phyloP scores from a whole-genome alignment of 1,140 invertebrate species.

The Heliconius hewitsoni region DNA sequence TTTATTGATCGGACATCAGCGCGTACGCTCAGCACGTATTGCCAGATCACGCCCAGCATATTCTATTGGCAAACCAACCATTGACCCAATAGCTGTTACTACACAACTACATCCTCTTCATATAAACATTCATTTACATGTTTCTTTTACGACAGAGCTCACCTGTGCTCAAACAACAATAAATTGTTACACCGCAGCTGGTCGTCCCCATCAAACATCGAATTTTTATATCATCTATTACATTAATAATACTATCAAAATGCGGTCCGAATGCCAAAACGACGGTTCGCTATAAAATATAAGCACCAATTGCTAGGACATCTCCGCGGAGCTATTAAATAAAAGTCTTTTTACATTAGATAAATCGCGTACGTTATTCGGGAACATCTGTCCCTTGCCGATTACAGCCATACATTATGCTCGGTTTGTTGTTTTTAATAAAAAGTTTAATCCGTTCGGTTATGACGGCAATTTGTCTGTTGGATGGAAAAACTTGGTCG shows the following conservation, averaged over 20 bases:
- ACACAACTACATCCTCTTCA: slow-evolving; percentile 48
- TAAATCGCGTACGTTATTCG: slow-evolving; percentile 76
- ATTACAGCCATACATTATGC: slow-evolving; percentile 79
- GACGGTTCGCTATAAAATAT: slow-evolving; percentile 69
- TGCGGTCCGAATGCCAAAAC: slow-evolving; percentile 61
- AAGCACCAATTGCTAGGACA: slow-evolving; percentile 71
- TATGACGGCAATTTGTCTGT: slow-evolving; percentile 79
- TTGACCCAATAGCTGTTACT: slow-evolving; percentile 54
- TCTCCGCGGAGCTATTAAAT: slow-evolving; percentile 76
- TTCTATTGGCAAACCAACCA: slow-evolving; percentile 53
- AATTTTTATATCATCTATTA: slow-evolving; percentile 69
- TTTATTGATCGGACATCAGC: slow-evolving; percentile 67
- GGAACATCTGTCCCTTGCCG: slow-evolving; percentile 77
- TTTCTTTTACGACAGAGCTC: slow-evolving; percentile 49
- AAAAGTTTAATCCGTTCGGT: slow-evolving; percentile 81
- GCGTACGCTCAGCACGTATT: slow-evolving; percentile 41
- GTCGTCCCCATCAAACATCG: slow-evolving; percentile 66
- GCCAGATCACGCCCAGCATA: slow-evolving; percentile 58
- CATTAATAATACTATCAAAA: slow-evolving; percentile 74
- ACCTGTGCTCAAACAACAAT: slow-evolving; percentile 59
- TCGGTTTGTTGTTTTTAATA: slow-evolving; percentile 81
- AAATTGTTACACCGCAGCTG: slow-evolving; percentile 63
- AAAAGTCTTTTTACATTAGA: slow-evolving; percentile 80
- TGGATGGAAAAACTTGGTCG: slow-evolving; percentile 78
- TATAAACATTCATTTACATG: slow-evolving; percentile 43